Percentiles rank a stretch among this genome's conserved stretches.
phyloP scores from a whole-genome alignment of 2,113 vertebrate genomes.

The Tapirus terrestris region DNA sequence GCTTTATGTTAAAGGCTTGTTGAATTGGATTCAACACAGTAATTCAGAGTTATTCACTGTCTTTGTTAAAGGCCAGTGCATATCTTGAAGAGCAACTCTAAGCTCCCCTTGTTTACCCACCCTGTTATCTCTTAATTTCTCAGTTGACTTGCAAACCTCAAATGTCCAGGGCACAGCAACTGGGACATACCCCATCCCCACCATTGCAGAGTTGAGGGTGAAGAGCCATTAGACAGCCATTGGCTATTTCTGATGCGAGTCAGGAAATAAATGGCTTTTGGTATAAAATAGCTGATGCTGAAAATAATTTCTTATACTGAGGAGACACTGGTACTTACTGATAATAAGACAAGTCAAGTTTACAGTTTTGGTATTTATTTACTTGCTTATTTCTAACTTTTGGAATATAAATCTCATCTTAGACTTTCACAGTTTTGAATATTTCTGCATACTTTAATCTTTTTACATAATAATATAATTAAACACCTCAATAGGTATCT shows the following conservation, averaged over 20 bases:
- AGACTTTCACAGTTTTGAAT: background rate
- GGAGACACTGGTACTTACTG: background rate
- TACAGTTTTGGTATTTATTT: background rate
- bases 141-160: background rate
- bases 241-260: background rate
- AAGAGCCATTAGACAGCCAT: background rate
- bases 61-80: background rate
- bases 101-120: background rate
- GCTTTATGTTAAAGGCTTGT: background rate
- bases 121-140: background rate
- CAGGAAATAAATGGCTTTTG: background rate
- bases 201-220: background rate
- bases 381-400: background rate
- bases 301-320: background rate
- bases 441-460: background rate
- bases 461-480: background rate
- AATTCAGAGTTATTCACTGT: background rate
- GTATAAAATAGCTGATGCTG: background rate
- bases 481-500: background rate
- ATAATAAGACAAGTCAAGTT: background rate
- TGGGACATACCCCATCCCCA: background rate
- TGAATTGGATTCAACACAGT: background rate
- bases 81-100: background rate
- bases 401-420: background rate
- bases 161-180: too few species aligned